Evolutionary conservation across 2,113 vertebrate species (phyloP).

Genomic region (Hucho hucho): DNA sequence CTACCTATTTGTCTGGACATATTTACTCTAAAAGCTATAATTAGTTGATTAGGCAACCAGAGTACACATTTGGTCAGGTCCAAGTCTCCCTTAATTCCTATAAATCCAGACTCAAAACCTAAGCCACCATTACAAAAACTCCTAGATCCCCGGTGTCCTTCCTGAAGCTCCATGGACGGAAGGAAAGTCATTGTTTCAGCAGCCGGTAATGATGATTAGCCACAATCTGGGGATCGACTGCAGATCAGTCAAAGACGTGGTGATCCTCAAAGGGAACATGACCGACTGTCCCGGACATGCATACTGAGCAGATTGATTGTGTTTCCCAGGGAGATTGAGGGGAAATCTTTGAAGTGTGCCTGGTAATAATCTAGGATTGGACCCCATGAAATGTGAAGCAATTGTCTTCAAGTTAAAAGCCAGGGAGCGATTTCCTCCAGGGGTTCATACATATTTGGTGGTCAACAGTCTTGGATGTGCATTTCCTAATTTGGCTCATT

Average conservation of each 20-base stretch:
- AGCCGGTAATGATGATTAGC: slow-evolving; percentile 72
- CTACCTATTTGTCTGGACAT: too few relatives aligned
- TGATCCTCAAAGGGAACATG: slow-evolving; percentile 66
- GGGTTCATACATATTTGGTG: slow-evolving; percentile 17
- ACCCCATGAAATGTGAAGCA: slow-evolving; percentile 43
- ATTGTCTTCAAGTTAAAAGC: slow-evolving; percentile 37
- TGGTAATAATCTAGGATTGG: slow-evolving; percentile 56
- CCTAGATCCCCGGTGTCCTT: slow-evolving; percentile 65
- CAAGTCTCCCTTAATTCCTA: slow-evolving; percentile 59
- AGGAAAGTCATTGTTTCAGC: slow-evolving; percentile 74
- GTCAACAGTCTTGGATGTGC: slow-evolving; percentile 20
- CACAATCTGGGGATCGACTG: slow-evolving; percentile 75
- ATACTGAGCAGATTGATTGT: slow-evolving; percentile 69
- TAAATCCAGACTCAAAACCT: slow-evolving; percentile 59
- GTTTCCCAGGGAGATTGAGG: slow-evolving; percentile 59
- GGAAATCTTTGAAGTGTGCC: slow-evolving; percentile 66
- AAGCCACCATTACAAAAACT: slow-evolving; percentile 60
- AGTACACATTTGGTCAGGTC: slow-evolving; percentile 59
- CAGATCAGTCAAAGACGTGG: slow-evolving; percentile 75
- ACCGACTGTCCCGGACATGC: slow-evolving; percentile 52
- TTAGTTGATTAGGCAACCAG: slow-evolving; percentile 44
- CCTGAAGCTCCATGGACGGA: slow-evolving; percentile 69
- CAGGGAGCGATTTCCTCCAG: background rate
- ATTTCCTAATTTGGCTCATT: slow-evolving; percentile 25
- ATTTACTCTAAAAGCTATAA: too few relatives aligned